Evolutionary conservation across 2,888 invertebrate genomes (phyloP).

Genomic region (Nowickia ferox): DNA sequence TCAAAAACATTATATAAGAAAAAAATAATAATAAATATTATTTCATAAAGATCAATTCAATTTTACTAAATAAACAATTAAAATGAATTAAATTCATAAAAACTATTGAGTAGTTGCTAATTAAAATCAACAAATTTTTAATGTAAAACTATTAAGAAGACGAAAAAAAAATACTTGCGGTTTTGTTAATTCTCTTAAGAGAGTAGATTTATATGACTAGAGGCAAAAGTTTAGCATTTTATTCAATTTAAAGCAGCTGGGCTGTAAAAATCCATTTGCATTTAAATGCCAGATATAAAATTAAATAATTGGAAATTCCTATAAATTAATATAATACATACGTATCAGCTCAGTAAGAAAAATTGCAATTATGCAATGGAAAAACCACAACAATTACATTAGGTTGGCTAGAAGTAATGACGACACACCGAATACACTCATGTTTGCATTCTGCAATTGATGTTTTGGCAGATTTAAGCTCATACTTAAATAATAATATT

Average conservation of each 20-base stretch:
- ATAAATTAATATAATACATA: slow-evolving; percentile 25
- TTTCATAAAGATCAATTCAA: no score
- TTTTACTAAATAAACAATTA: no score
- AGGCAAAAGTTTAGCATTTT: background rate
- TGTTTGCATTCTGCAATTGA: background rate
- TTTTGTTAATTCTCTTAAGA: background rate
- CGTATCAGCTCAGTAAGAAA: background rate
- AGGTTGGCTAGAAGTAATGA: slow-evolving; percentile 21
- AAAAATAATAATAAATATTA: no score
- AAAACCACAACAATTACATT: slow-evolving; percentile 53
- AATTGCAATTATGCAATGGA: slow-evolving; percentile 41
- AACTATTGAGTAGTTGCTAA: no score
- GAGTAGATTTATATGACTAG: background rate
- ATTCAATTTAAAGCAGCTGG: slow-evolving; percentile 4
- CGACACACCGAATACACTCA: slow-evolving; percentile 5
- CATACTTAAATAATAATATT: no score
- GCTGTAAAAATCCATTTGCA: background rate
- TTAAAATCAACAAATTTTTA: no score
- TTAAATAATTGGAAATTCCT: slow-evolving; percentile 19
- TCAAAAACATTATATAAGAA: no score
- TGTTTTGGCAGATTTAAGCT: slow-evolving; percentile 26
- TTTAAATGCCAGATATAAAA: background rate
- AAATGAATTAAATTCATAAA: no score
- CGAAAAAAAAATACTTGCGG: background rate
- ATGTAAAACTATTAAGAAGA: no score